Conservation (phyloP, 2,113 vertebrate species). For the Trogon melanurus region DNA sequence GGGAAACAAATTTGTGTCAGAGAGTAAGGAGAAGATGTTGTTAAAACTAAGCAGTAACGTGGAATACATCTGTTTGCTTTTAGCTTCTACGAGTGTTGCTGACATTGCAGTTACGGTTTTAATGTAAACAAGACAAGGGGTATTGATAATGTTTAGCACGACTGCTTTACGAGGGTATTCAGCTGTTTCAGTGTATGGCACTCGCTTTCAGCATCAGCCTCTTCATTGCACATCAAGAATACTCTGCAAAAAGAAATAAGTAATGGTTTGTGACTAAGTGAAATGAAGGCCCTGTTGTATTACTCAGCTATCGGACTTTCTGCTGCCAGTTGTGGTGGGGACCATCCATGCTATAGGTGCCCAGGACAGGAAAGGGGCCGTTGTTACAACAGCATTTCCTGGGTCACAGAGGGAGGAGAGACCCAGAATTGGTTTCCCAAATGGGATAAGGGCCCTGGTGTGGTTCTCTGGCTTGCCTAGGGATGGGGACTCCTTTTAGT, state of each 20-base stretch:
- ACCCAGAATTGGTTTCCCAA: not conserved
- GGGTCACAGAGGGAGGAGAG: not conserved
- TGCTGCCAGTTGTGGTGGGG: not conserved
- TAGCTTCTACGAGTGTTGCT: not conserved
- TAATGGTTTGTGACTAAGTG: not conserved
- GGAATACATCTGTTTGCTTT: not conserved
- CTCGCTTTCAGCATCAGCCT: not conserved
- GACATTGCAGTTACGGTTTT: not conserved
- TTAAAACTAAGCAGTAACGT: not conserved
- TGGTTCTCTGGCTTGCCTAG: not conserved
- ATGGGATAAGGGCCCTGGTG: not conserved
- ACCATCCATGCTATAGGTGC: too few relatives aligned
- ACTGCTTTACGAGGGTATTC: not conserved
- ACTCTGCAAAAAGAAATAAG: not conserved
- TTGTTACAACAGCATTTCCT: not conserved
- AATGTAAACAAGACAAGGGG: not conserved
- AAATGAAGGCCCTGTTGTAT: slow-evolving; percentile 1
- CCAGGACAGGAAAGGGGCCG: not conserved
- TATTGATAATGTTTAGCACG: not conserved
- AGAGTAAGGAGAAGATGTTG: not conserved
- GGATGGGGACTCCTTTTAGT: not conserved
- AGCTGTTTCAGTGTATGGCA: not conserved
- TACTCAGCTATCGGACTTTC: slow-evolving; percentile 33
- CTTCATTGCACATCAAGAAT: not conserved
- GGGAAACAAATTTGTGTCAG: not conserved